Percentiles rank a stretch among this genome's conserved stretches.
These are phyloP conservation scores for Hippocampus comes DNA, from an alignment of 2,113 vertebrate species.

Conservation along the genomic window DNA sequence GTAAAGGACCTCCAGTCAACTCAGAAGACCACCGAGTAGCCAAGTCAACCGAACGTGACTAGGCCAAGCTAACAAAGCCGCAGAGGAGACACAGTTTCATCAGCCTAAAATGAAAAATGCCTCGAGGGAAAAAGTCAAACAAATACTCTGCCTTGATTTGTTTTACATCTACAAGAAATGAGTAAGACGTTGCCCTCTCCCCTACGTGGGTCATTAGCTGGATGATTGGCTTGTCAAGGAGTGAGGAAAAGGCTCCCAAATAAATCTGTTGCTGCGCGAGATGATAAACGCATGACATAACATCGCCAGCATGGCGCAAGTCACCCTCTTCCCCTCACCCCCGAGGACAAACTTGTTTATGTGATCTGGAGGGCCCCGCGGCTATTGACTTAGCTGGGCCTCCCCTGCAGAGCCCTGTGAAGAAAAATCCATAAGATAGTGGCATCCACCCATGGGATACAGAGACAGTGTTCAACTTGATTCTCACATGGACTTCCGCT, in stretches of 20 bases:
- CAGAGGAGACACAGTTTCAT: background rate
- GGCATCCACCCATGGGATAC: constrained; percentile 3
- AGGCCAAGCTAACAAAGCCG: background rate
- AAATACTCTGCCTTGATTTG: background rate
- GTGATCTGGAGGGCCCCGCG: constrained; percentile 24
- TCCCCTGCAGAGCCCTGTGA: constrained; percentile 22
- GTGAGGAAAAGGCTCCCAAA: constrained; percentile 15
- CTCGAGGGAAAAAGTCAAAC: background rate
- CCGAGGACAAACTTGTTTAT: constrained; percentile 50
- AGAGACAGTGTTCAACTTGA: background rate
- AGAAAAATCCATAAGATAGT: constrained; percentile 24
- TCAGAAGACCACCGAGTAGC: background rate
- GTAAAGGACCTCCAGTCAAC: background rate
- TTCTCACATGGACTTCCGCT: background rate
- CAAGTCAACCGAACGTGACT: background rate
- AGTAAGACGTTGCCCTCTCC: background rate
- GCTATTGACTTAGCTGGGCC: constrained; percentile 62
- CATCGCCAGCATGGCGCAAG: constrained; percentile 39
- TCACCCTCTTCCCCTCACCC: constrained; percentile 42
- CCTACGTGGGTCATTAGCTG: background rate
- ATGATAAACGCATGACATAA: constrained; percentile 51
- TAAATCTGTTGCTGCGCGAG: constrained; percentile 51
- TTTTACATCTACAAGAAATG: background rate
- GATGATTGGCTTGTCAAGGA: constrained; percentile 4
- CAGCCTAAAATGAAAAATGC: background rate